Evolutionary conservation across 30 jellyfish, hydroid and myxozoan genomes (phyloP), one percentile per base, ranked within the genome.

Genomic region (Cassiopea xamachana): DNA sequence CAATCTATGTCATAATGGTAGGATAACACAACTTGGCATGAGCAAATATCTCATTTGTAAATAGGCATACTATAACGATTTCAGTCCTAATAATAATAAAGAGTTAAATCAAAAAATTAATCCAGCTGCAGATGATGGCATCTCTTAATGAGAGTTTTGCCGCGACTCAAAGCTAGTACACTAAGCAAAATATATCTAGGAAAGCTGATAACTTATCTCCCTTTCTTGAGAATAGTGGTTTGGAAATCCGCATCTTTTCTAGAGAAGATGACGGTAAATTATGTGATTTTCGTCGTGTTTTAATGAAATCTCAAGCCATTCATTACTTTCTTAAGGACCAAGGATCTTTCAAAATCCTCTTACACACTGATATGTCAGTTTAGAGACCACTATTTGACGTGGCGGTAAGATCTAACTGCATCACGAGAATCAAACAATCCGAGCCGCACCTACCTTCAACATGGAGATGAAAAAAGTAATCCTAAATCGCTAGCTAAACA

Each of bases 181-280:
- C 48, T 87, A 87, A 67, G 60, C 89, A 62, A 51, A 46, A 58
- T 46, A 77, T 77, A 68, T 78, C 75, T 13, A 17, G 27, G 59
- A 80, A 76, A 87, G 81, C 75, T 47, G 77, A 77, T 48, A 68
- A 39, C 89, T 87, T 77, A 87, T 87, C 94, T 60, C 44, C 84
- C 68, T 39, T 84, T 7, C n/a, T 73, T 68, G 92, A 64, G 68
- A 45, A 48, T 69, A 62, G 92, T 58, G 92, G 92, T 84, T 72
- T 69, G 49, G 1, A 84, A 84, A 84, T 84, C 92, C 80, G 86
- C 92, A 48, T 72, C 55, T 71, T 71, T 71, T 64, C 74, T 71
- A 18, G 80, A 18, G 51, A 19, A 71, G n/a, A 71, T 7, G 80
- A 19, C 27, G 80, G 51, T 71, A 27, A 43, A 71, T 19, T 71